Evolutionary conservation across 1,140 invertebrate species (phyloP), one percentile per base, ranked within the genome.

Genomic region (Philopotamus ludificatus): DNA sequence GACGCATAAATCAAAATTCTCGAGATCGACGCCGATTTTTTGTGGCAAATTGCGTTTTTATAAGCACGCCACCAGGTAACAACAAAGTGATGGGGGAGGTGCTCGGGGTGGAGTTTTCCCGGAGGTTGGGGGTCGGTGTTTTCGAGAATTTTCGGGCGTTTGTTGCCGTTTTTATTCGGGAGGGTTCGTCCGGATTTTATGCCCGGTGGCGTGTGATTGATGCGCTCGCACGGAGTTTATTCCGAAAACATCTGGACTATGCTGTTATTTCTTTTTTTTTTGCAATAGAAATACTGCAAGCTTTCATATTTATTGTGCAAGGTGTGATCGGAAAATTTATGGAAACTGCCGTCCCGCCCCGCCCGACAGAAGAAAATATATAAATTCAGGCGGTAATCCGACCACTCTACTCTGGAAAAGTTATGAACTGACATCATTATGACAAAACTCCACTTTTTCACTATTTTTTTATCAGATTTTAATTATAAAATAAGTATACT

Each of bases 1-100:
- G 22, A 26, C 65, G 65, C 63, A 70, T 67, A 66, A 66, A 67
- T 66, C 64, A 63, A 55, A 59, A 51, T 23, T 20, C 22, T 22
- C 42, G 64, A 41, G 49, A 50, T 41, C 23, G 66, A 53, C 42
- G 28, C 34, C 20, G 12, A 26, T n/a, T n/a, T 21, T 44, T 51
- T 55, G 44, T 18, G 65, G 65, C 34, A 54, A 61, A 65, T 51
- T 59, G 63, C 44, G 63, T 65, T 65, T 63, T 65, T 65, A 65
- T 45, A 54, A 58, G 53, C 21, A 15, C 54, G 25, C 53, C 25
- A 26, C 44, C 41, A 45, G 55, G 54, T 58, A 60, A 28, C n/a
- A 47, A 41, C 22, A 51, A 21, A 51, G 16, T 20, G 7, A 18
- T 22, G 55, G 51, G 22, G 8, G 42, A 16, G 62, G 39, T 49